Conservation (phyloP, 2,113 vertebrate genomes). For the Strix uralensis region DNA sequence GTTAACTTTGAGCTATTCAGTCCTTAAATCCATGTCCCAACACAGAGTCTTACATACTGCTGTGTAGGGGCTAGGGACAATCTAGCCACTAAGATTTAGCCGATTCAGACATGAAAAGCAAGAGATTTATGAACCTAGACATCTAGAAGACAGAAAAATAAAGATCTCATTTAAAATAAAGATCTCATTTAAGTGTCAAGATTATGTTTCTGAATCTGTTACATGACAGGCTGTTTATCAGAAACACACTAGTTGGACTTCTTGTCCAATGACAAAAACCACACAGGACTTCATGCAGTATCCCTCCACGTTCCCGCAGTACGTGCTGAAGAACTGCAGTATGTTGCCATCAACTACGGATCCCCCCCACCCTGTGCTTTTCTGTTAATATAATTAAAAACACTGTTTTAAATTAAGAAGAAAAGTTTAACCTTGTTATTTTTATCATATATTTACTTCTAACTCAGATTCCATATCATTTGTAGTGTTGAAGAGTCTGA, state of each 20-base stretch:
- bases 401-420: neutral
- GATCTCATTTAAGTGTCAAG: neutral
- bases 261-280: neutral
- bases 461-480: neutral
- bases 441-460: neutral
- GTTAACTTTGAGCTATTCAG: neutral
- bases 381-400: neutral
- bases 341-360: neutral
- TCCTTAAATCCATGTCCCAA: neutral
- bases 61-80: neutral
- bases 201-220: neutral
- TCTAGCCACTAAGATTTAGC: neutral
- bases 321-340: neutral
- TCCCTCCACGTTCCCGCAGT: neutral
- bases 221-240: neutral
- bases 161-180: neutral
- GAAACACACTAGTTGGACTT: neutral
- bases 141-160: neutral
- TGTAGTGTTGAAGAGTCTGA: neutral
- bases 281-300: neutral
- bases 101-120: neutral
- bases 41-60: neutral
- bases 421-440: neutral
- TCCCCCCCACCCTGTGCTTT: neutral
- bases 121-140: neutral